Evolutionary conservation across 2,888 invertebrate genomes (phyloP), one percentile per base, ranked within the genome.

Genomic region (Geophilus truncorum): DNA sequence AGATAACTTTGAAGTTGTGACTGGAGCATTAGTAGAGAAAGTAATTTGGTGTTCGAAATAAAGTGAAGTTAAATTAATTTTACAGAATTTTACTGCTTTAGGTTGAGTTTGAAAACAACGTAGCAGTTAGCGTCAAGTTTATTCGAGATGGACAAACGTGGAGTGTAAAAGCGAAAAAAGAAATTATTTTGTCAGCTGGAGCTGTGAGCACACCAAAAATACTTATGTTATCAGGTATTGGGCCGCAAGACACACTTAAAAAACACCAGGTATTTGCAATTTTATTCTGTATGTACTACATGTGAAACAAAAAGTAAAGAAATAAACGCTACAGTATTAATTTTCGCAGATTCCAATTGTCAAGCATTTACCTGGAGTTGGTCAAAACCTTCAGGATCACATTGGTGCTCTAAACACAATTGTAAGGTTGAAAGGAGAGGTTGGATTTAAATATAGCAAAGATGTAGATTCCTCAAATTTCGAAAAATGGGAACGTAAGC

Each of bases 301-400:
- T n/a, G n/a, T n/a, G n/a, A n/a, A n/a, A n/a, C n/a, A n/a, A n/a
- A 21, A 5, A n/a, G n/a, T n/a, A 0, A 51, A 21, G 18, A 7
- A n/a, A 7, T 51, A 51, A 7, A 15, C n/a, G n/a, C 76, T 28
- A 30, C 51, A n/a, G n/a, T n/a, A n/a, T n/a, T n/a, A n/a, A n/a
- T n/a, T 80, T 79, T 62, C 70, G 0, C 85, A 85, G 82, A 88
- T 90, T 78, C 87, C 87, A 3, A 84, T 89, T 0, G 85, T 88
- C 0, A 85, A 85, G 1, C 85, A 90, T 84, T 83, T 89, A 78
- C 89, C 89, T 21, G 83, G 83, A 1, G 89, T 90, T 1, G 90
- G 90, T 0, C 85, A 86, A 81, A 90, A 90, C 84, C 85, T 90
- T 0, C 89, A 88, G 81, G 87, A 89, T 83, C 89, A 89, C 83